Percentiles rank a stretch among this genome's conserved stretches.
Evolutionary conservation across 2,888 invertebrate genomes (phyloP).

Genomic region (Piscicola geometra): DNA sequence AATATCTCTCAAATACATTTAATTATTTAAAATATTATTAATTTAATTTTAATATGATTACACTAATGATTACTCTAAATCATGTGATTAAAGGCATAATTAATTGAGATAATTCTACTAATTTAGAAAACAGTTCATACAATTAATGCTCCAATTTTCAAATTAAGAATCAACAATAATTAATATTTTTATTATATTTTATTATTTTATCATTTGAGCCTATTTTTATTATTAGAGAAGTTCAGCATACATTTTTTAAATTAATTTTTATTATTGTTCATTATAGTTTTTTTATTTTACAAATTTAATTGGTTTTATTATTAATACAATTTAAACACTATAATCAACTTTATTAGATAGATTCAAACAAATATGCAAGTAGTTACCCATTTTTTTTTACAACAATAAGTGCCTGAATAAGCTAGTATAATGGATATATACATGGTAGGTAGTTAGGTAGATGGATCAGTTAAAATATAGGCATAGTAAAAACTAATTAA

Average conservation of each 20-base stretch:
- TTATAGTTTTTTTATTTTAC: neutral
- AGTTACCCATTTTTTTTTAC: too few relatives aligned
- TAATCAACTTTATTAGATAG: too few relatives aligned
- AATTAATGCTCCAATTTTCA: neutral
- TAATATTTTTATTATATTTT: neutral
- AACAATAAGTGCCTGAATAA: too few relatives aligned
- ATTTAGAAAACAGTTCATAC: neutral
- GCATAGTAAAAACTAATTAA: neutral
- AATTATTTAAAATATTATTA: neutral
- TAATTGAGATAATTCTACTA: neutral
- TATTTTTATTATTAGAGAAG: neutral
- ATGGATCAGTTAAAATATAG: neutral
- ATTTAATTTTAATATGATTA: neutral
- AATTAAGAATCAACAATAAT: too few relatives aligned
- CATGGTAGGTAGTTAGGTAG: too few relatives aligned
- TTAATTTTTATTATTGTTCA: conserved; percentile 12
- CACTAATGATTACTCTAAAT: too few relatives aligned
- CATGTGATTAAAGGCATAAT: neutral
- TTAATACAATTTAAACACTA: too few relatives aligned
- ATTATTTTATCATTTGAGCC: neutral
- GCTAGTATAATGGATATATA: too few relatives aligned
- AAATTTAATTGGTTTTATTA: neutral
- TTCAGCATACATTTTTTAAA: neutral
- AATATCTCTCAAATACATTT: neutral
- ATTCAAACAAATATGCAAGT: too few relatives aligned